Base-by-base conservation (phyloP, 2,113 vertebrate genomes). In the Cinclus cinclus region DNA sequence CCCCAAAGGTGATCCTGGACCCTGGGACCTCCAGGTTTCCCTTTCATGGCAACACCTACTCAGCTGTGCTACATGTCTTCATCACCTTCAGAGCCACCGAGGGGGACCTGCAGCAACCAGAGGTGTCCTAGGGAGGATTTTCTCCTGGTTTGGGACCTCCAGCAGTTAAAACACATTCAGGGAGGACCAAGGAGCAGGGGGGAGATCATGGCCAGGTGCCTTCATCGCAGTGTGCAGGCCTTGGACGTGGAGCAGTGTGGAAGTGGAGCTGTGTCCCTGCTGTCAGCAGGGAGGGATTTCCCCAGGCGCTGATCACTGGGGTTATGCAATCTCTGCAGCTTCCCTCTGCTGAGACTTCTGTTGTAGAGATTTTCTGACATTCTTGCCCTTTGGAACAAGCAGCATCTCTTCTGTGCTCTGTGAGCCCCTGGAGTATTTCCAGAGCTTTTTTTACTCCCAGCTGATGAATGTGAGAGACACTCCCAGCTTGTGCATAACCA, bases 221-320 rank as follows among this genome's bases (percentile, higher is more conserved):
- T 23, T 39, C 60, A 11, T 20, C 0, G 0, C 58, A 53, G 8
- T 28, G 50, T 53, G 52, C 52, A 46, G 81, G 52, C 52, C n/a
- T 22, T 4, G 46, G 35, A 8, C 5, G 1, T 2, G 9, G 37
- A 73, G 59, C 30, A 58, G 33, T 0, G 2, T 65, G 85, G 70
- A 27, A 53, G 10, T 0, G 1, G 73, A n/a, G 60, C 50, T 0
- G 0, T 5, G 10, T n/a, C 73, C 0, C 0, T 44, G 77, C 81
- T 58, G 52, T 30, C 68, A 84, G 56, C 69, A 49, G 47, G 39
- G 58, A 83, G 62, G 67, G 65, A 41, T 91, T 84, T 92, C 89
- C 63, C 4, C 0, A 44, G 65, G 49, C 14, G 2, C 70, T 46
- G n/a, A 16, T 52, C 13, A 2, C 22, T 58, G 22, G 30, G 46